Evolutionary conservation across 2,888 invertebrate genomes (phyloP), one percentile per base, ranked within the genome.

Genomic region (Xanthia togata): DNA sequence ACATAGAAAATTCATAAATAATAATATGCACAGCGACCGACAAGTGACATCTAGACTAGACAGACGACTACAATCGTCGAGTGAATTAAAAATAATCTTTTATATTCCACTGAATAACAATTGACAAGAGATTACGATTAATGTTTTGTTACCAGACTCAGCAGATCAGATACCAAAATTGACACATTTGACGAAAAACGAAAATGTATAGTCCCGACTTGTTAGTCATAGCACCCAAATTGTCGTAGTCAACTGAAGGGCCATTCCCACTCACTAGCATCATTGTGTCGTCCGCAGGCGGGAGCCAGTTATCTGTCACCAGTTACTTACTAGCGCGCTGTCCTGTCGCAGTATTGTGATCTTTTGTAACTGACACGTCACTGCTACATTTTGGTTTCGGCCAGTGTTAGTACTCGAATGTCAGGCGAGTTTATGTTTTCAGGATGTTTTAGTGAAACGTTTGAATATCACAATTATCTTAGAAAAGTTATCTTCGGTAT

Each of bases 241-340:
- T 31, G 76, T 69, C 53, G 65, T 47, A 55, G 76, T 78, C 57
- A 63, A 72, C 41, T 85, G 78, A 60, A 82, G 76, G 67, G 73
- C 60, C 68, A 59, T 70, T 83, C 63, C n/a, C 86, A 83, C 68
- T 76, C 71, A 62, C 82, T 74, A 62, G 68, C 64, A 64, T 63
- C 70, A 85, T 77, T 60, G 77, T 77, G 85, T 73, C 82, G 63
- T 71, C 67, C 71, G 47, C 72, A 85, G 60, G 17, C 76, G 64
- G 71, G 59, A 85, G 73, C 83, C 69, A 74, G 83, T 73, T 74
- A 86, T 83, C 83, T 78, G 83, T 83, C 83, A 83, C 62, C 68
- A 60, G 78, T 55, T 73, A 73, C 70, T 55, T 73, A 73, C 70
- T 70, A 63, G 63, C 59, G 65, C 59, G 53, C 26, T 60, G 73